Base-by-base conservation (phyloP, 2,888 invertebrate species). In the Zonitis immaculata region DNA sequence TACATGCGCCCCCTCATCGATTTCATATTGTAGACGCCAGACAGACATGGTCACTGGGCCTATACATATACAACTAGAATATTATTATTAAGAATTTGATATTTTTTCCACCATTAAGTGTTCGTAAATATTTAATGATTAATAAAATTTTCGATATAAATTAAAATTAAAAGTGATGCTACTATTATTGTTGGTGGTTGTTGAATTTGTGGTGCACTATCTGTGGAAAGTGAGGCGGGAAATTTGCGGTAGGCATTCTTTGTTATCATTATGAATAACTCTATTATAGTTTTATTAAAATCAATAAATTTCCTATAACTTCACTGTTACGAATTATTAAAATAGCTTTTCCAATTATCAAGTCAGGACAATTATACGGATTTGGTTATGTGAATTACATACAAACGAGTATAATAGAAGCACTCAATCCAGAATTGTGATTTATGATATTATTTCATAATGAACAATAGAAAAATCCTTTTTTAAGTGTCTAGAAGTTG, bases 1-100 rank as follows among this genome's bases (percentile, higher is more conserved):
- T 70, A 69, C 75, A 74, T 73, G 75, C 75, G 75, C 74, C 68
- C 70, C 68, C 68, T 60, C 70, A 75, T 75, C 73, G 75, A 75
- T 75, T 73, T 68, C 65, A 59, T 62, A 61, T 62, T 56, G 64
- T 64, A 72, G 73, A 72, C 73, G 68, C 68, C 62, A 66, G 71
- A 69, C 69, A 69, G 71, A 70, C 70, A 67, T 69, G 68, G 71
- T 72, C 69, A 69, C 67, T 66, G 66, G 63, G 68, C 68, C 66
- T 60, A n/a, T n/a, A n/a, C n/a, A n/a, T n/a, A n/a, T n/a, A n/a
- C n/a, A 70, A 70, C 68, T 65, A 66, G 61, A 69, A 69, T 69
- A 67, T 66, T 69, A 63, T 67, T 66, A 58, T 56, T 50, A 54
- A 5, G 54, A 56, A 35, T 12, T 47, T 12, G 25, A 20, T 9